Conservation (phyloP, 2,113 vertebrate species). For the Pelodiscus sinensis region DNA sequence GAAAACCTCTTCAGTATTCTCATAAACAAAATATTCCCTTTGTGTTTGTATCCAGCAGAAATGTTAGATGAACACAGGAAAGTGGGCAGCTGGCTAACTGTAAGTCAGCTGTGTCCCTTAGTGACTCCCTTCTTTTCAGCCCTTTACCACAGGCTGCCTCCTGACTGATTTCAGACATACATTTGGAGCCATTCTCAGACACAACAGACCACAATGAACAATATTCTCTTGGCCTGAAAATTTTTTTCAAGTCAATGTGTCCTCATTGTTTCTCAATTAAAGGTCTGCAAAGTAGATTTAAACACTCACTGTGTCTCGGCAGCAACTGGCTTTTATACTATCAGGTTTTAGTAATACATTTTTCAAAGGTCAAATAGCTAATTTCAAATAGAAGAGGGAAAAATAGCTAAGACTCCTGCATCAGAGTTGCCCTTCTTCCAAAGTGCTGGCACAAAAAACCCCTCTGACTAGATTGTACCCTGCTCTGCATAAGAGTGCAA, state of each 20-base stretch:
- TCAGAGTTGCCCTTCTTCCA: background rate
- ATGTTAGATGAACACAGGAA: background rate
- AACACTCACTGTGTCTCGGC: background rate
- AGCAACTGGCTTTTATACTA: slow-evolving; percentile 5
- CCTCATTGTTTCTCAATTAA: background rate
- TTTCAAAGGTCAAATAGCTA: background rate
- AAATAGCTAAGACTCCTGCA: background rate
- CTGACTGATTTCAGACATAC: slow-evolving; percentile 10
- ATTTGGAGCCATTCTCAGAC: slow-evolving; percentile 32
- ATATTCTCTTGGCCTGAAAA: slow-evolving; percentile 18
- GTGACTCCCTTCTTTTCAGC: background rate
- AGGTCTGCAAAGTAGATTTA: slow-evolving; percentile 19
- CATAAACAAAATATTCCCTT: background rate
- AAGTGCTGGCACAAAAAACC: background rate
- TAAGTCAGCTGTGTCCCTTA: slow-evolving; percentile 21
- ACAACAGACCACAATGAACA: slow-evolving; percentile 42
- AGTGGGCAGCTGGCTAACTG: slow-evolving; percentile 21
- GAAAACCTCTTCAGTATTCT: slow-evolving; percentile 1
- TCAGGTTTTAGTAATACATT: background rate
- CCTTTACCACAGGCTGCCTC: background rate
- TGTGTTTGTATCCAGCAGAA: slow-evolving; percentile 9
- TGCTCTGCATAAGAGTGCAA: background rate
- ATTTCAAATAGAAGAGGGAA: background rate
- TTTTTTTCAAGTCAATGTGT: background rate
- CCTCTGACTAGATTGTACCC: background rate